Evolutionary conservation across 2,797 vertebrate species (phyloP).

Genomic region (Oophaga sylvatica): DNA sequence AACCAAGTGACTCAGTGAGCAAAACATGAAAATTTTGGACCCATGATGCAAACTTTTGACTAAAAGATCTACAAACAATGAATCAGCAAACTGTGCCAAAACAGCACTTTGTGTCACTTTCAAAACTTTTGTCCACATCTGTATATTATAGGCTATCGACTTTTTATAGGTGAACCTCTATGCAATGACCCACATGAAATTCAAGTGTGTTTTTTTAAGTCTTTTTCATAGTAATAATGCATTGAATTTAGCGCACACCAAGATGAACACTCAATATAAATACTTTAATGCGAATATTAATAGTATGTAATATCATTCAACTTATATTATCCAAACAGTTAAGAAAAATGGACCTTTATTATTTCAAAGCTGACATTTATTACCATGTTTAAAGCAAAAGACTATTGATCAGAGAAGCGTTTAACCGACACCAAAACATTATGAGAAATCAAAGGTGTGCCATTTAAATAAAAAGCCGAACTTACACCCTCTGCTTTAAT

Average conservation of each 20-base stretch:
- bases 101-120: too few relatives aligned
- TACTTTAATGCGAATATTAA: neutral
- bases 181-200: neutral
- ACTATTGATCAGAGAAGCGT: conserved; percentile 37
- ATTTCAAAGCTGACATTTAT: conserved; percentile 3
- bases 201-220: neutral
- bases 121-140: too few relatives aligned
- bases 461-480: conserved; percentile 1
- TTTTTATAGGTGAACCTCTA: neutral
- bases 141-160: neutral
- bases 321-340: neutral
- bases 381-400: neutral
- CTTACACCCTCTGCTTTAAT: conserved; percentile 1
- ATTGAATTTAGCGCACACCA: neutral
- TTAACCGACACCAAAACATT: neutral
- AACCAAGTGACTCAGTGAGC: too few relatives aligned
- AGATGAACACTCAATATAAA: neutral
- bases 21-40: too few relatives aligned
- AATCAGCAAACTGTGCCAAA: too few relatives aligned
- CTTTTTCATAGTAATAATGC: neutral
- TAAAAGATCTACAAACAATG: too few relatives aligned
- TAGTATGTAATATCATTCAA: neutral
- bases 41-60: too few relatives aligned
- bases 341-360: neutral
- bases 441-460: conserved; percentile 19